phyloP scores from a whole-genome alignment of 2,797 vertebrate genomes.

The Pitangus sulphuratus region DNA sequence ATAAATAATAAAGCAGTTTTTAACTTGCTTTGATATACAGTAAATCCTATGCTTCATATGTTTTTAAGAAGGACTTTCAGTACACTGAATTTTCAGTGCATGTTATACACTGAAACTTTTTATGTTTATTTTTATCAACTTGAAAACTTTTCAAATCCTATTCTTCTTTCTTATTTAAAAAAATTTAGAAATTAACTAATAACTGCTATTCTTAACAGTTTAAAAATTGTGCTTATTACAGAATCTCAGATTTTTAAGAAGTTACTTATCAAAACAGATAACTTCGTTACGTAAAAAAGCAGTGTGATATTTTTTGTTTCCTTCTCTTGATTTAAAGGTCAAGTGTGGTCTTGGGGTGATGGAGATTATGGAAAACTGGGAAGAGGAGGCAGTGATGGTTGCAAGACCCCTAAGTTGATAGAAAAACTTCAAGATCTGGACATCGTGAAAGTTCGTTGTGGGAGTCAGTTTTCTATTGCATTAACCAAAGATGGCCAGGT shows the following conservation, averaged over 20 bases:
- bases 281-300: neutral
- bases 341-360: conserved; percentile 99
- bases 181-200: neutral
- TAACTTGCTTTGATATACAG: neutral
- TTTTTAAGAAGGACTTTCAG: neutral
- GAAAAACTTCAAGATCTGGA: conserved; percentile 97
- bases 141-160: neutral
- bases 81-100: neutral
- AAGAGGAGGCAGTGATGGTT: conserved; percentile 95
- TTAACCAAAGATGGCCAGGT: conserved; percentile 96
- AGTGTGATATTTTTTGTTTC: neutral
- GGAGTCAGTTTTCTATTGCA: conserved; percentile 95
- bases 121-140: neutral
- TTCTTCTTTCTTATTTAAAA: neutral
- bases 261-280: neutral
- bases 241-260: neutral
- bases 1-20: neutral
- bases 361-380: conserved; percentile 98
- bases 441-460: conserved; percentile 93
- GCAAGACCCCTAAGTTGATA: conserved; percentile 94
- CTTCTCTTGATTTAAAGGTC: conserved; percentile 78
- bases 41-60: neutral
- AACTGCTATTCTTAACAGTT: neutral
- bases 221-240: neutral
- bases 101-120: no score